Base-by-base conservation (phyloP, 35 echinoderm and acorn worm species). In the Nesometra sesokonis region DNA sequence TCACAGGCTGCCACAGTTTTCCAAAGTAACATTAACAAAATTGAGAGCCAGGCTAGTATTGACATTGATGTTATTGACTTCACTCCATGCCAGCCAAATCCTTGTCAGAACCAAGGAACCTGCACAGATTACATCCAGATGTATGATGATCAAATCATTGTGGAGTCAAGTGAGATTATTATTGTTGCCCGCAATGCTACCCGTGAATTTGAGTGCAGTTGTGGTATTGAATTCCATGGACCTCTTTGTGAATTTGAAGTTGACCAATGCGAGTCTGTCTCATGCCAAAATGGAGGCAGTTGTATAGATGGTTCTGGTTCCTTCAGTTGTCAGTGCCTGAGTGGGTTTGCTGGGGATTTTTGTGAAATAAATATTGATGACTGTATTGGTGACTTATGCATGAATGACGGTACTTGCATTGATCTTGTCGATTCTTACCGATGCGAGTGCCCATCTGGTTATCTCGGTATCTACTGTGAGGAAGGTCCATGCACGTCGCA, bases 291-390 rank as follows among this genome's bases (percentile, higher is more conserved):
- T 84, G 90, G 88, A 15, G 96, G 83, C 19, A 85, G 77, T 13
- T 99, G 96, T 67, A 79, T 81, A 3, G 86, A 99, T 52, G 84
- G 82, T 9, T 57, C 89, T 23, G 92, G 90, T 11, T 86, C 82
- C 29, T 99, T 90, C 79, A 77, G 30, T 21, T 99, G 96, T 84
- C 29, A 87, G 46, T 99, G 96, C 32, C 9, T 89, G 2, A 76
- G 85, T 37, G 92, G 96, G 4, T 99, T 85, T 46, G 86, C 87
- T 23, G 96, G 96, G 13, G 84, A 82, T 29, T 31, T 86, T 23
- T 99, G 96, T 84, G 87, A 86, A 43, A 85, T 31, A 0, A 88
- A 94, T 29, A 88, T 92, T 27, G 81, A 99, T 67, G 96, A 99
- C 35, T 99, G 96, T 37, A 46, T 84, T 33, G 81, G 83, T 23